Evolutionary conservation across 2,113 vertebrate genomes (phyloP).

Genomic region (Bubo scandiacus): DNA sequence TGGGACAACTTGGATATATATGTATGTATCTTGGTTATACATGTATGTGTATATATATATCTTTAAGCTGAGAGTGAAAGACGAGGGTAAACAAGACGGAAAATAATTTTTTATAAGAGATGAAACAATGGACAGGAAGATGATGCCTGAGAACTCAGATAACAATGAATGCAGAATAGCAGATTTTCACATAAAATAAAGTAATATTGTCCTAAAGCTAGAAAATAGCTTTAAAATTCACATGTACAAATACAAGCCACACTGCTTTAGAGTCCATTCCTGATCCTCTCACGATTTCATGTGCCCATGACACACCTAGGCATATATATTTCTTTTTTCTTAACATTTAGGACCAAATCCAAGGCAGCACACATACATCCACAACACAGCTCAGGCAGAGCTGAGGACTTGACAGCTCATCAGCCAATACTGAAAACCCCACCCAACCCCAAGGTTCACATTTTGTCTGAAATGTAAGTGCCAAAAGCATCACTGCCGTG

Average conservation of each 20-base stretch:
- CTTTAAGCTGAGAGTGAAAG: not conserved
- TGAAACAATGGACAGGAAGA: not conserved
- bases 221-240: not conserved
- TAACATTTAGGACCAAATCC: not conserved
- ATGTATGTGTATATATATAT: rapidly evolving
- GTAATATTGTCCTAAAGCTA: not conserved
- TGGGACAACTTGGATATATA: not conserved
- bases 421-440: not conserved
- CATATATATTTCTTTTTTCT: not conserved
- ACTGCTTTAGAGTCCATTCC: not conserved
- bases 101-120: not conserved
- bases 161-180: not conserved
- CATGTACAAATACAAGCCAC: not conserved
- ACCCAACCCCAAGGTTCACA: not conserved
- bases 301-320: not conserved
- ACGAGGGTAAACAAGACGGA: not conserved
- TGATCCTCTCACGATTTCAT: not conserved
- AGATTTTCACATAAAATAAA: not conserved
- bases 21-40: too few species aligned
- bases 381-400: not conserved
- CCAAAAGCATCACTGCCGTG: not conserved
- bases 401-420: not conserved
- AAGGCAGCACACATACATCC: not conserved
- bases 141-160: not conserved
- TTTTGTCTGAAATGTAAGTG: not conserved